Percentiles rank a stretch among this genome's conserved stretches.
Conservation (phyloP, 1,140 invertebrate species). For the Pseudoatta argentina region DNA sequence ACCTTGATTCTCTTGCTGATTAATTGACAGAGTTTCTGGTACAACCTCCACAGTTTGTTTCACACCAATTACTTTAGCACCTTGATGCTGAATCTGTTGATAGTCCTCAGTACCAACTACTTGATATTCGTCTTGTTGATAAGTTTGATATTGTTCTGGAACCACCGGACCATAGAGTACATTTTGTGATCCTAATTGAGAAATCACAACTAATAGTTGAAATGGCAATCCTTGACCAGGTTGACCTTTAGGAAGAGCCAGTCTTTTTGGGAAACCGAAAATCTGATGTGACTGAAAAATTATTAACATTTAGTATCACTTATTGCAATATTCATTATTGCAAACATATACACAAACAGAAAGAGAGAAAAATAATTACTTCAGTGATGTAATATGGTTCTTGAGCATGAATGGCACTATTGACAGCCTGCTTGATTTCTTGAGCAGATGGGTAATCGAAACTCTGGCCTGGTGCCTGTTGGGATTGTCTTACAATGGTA, state of each 20-base stretch:
- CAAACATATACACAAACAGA: neutral
- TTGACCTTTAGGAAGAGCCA: conserved; percentile 87
- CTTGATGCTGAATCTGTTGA: conserved; percentile 69
- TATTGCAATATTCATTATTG: neutral
- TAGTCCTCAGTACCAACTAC: conserved; percentile 82
- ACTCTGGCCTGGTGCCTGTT: conserved; percentile 88
- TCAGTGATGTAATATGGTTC: conserved; percentile 85
- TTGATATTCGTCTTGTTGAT: conserved; percentile 78
- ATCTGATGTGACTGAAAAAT: conserved; percentile 83
- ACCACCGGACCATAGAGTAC: conserved; percentile 78
- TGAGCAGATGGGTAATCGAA: conserved; percentile 89
- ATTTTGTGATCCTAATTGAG: conserved; percentile 82
- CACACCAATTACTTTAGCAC: conserved; percentile 62
- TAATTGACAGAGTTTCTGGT: conserved; percentile 68
- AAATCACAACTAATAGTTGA: conserved; percentile 88
- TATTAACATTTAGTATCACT: neutral
- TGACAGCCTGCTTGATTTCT: conserved; percentile 86
- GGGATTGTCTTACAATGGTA: conserved; percentile 89
- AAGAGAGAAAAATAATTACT: conserved; percentile 71
- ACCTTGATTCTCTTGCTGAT: conserved; percentile 54
- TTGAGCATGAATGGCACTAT: conserved; percentile 84
- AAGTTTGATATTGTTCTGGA: conserved; percentile 76
- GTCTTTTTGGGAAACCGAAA: conserved; percentile 88
- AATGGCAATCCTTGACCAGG: conserved; percentile 87
- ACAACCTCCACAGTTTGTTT: conserved; percentile 79